Percentiles rank a stretch among this genome's conserved stretches.
Conservation (phyloP, 2,888 invertebrate species). For the Graphium colonna region DNA sequence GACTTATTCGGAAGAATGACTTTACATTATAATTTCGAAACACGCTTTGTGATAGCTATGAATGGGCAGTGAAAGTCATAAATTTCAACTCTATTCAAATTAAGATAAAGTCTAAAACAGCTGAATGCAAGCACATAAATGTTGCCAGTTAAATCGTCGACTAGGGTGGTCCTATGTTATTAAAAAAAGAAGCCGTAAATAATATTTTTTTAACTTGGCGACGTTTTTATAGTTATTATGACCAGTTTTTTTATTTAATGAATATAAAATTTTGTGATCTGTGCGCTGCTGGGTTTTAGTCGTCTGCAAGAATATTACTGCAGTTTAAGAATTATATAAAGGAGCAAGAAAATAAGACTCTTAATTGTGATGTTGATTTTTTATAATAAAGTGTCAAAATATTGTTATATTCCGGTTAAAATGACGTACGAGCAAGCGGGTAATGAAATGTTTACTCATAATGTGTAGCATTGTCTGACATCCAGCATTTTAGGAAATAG, state of each 20-base stretch:
- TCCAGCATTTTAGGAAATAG: too few relatives aligned
- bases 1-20: slow-evolving; percentile 48
- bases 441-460: too few relatives aligned
- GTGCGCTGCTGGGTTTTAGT: too few relatives aligned
- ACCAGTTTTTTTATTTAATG: slow-evolving; percentile 19
- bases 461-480: too few relatives aligned
- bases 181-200: background rate
- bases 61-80: background rate
- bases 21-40: slow-evolving; percentile 42
- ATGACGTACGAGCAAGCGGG: too few relatives aligned
- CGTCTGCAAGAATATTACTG: too few relatives aligned
- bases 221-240: slow-evolving; percentile 13
- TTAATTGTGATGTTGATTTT: too few relatives aligned
- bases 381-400: too few relatives aligned
- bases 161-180: slow-evolving; percentile 9
- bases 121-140: background rate
- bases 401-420: too few relatives aligned
- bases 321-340: too few relatives aligned
- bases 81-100: background rate
- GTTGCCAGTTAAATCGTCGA: background rate
- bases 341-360: too few relatives aligned
- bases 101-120: background rate
- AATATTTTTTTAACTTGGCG: slow-evolving; percentile 3
- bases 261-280: background rate
- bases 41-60: background rate